phyloP scores from a whole-genome alignment of 2,113 vertebrate species.

The Hippocampus abdominalis region DNA sequence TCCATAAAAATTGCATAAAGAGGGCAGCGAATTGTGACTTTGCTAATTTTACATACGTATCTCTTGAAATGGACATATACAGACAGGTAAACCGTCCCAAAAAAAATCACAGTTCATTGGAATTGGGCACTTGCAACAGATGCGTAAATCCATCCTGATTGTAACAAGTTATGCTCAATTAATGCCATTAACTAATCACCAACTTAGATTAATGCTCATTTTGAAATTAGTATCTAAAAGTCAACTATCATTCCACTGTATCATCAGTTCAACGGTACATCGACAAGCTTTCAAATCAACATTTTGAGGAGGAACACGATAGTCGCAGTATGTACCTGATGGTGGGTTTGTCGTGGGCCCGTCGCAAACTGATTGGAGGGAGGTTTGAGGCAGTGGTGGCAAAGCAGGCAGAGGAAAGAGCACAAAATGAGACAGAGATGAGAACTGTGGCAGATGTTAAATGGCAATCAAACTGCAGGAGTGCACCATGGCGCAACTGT shows the following conservation, averaged over 20 bases:
- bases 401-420: conserved; percentile 87
- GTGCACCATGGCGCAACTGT: conserved; percentile 47
- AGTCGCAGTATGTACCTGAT: conserved; percentile 83
- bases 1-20: too few relatives aligned
- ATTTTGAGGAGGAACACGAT: background rate
- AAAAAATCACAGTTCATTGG: background rate
- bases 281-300: background rate
- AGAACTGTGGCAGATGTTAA: conserved; percentile 28
- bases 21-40: too few relatives aligned
- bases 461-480: conserved; percentile 65
- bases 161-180: too few relatives aligned
- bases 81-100: too few relatives aligned
- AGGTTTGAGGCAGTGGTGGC: conserved; percentile 67
- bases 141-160: background rate
- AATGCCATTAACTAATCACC: too few relatives aligned
- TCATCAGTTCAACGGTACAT: background rate
- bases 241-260: background rate
- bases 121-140: background rate
- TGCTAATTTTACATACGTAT: too few relatives aligned
- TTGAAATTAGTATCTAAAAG: background rate
- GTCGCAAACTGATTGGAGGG: conserved; percentile 90
- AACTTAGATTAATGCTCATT: too few relatives aligned
- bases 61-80: too few relatives aligned
- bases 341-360: conserved; percentile 96
- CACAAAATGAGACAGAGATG: conserved; percentile 66